Evolutionary conservation across 2,797 vertebrate genomes (phyloP), one percentile per base, ranked within the genome.

Genomic region (Gadopsis marmoratus): DNA sequence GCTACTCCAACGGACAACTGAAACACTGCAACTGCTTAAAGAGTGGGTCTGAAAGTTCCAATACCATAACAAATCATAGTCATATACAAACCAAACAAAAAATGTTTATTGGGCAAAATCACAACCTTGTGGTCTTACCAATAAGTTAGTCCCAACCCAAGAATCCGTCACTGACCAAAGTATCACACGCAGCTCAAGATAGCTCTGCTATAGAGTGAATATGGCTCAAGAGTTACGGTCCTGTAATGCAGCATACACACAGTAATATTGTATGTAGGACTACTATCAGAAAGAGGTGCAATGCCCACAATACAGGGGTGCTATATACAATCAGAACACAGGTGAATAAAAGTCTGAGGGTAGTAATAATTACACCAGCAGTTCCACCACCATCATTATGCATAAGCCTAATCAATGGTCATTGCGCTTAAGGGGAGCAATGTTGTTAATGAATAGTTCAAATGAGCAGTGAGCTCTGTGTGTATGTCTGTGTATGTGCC

Each of bases 371-470:
- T 86, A 90, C 80, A 77, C 54, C 48, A 77, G 72, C 79, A 77
- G 62, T 71, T 81, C 71, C 58, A 37, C 72, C 73, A 83, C 84
- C 71, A 76, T 84, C 78, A 87, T 91, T 88, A 92, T 90, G 68
- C 86, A 88, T 70, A 76, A 71, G 31, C 67, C 83, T 86, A 92
- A 93, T 93, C 89, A 93, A 92, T 85, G 87, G 88, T 79, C 86
- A 90, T 73, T 86, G 72, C 23, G 76, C 89, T 90, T 85, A 82
- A 90, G 85, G 86, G 86, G 76, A 81, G 70, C 75, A 14, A 65
- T 62, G 55, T 78, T 83, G 81, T 82, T 91, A 92, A 91, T 90
- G 78, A 92, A 83, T 86, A 56, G 86, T 77, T 91, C 47, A 70
- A 84, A 87, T 87, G 72, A 86, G 82, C 54, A 62, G 70, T 62